Base-by-base conservation (phyloP, 2,797 vertebrate genomes). In the Typhlichthys eigenmanni region DNA sequence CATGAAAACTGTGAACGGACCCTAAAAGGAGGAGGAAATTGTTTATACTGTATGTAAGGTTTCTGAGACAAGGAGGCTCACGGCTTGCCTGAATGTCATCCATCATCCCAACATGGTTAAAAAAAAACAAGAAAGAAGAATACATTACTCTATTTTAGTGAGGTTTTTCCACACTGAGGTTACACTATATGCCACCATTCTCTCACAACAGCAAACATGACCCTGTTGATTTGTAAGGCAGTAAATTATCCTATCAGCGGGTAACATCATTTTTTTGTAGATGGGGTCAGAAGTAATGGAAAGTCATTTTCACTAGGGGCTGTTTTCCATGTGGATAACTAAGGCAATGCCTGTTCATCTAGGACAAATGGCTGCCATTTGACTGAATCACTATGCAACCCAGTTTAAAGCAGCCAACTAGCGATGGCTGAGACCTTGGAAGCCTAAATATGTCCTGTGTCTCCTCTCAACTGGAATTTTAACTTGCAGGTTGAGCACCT, bases 241-340 rank as follows among this genome's bases (percentile, higher is more conserved):
- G 61, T 4, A 5, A 74, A 78, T 82, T 72, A 84, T 81, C 66
- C 64, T 72, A 83, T 82, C 83, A 84, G 75, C 64, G 56, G 75
- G 74, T 74, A 80, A 73, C 13, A n/a, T 75, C 74, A 70, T 80
- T 82, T 78, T 29, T 29, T 80, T 76, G 71, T 67, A 69, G 81
- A 83, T 74, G 74, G 75, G 84, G 80, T 88, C 85, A 86, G 78
- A 84, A 83, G 82, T 84, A 89, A 89, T 89, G 83, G 83, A 89
- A 90, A 90, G 83, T 86, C 74, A 82, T 90, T 91, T 85, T 83
- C 80, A 87, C 85, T 80, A 46, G 70, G 64, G 88, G 85, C 87
- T 83, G 75, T 86, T 90, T 89, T 87, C 89, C 83, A 84, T 82
- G 81, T 73, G 49, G 72, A 62, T 56, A 55, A 75, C 55, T 59